phyloP scores from a whole-genome alignment of 2,113 vertebrate species.

The Cebus imitator region DNA sequence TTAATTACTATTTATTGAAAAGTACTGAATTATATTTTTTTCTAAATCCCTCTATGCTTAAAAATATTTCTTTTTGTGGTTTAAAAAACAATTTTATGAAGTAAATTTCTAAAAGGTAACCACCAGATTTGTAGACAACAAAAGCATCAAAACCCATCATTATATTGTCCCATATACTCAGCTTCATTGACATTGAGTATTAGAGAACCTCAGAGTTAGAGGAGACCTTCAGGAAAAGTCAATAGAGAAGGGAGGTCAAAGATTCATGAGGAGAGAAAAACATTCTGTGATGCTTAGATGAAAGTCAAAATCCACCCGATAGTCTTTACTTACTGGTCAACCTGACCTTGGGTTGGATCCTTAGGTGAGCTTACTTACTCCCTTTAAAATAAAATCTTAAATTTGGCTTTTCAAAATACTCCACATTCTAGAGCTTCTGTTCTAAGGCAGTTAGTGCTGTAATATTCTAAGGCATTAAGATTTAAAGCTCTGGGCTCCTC shows the following conservation, averaged over 20 bases:
- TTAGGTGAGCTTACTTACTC: neutral
- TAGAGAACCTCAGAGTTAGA: neutral
- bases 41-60: neutral
- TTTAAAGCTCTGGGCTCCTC: neutral
- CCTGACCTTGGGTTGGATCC: neutral
- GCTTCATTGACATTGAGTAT: neutral
- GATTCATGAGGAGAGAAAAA: neutral
- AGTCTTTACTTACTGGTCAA: neutral
- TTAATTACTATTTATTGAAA: neutral
- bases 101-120: constrained; percentile 25
- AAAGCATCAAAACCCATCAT: neutral
- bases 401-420: neutral
- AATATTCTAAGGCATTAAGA: neutral
- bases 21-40: neutral
- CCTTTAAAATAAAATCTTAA: neutral
- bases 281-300: neutral
- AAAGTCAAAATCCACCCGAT: neutral
- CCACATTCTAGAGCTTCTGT: neutral
- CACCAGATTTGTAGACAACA: neutral
- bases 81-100: neutral
- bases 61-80: neutral
- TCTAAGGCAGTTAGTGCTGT: neutral
- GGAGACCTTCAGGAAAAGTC: neutral
- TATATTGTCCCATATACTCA: neutral
- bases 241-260: neutral